Evolutionary conservation across 2,888 invertebrate genomes (phyloP), one percentile per base, ranked within the genome.

Genomic region (Drosophila recens): DNA sequence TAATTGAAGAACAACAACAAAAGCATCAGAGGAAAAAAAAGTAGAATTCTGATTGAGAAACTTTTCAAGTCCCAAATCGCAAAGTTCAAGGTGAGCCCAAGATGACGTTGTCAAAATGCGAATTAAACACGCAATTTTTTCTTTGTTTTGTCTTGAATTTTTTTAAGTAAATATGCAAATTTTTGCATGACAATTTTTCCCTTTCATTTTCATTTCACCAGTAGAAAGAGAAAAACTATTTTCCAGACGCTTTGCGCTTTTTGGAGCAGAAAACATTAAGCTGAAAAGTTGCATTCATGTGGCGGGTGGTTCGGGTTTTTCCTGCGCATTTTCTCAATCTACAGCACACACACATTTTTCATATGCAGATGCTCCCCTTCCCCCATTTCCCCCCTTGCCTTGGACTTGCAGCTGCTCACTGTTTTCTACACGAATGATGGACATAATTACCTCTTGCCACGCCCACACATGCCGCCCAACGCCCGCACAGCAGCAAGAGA

Each of bases 41-140:
- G 33, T 38, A 43, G 51, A 27, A 62, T 69, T 79, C 61, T 66
- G 83, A 71, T 69, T 76, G 65, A 67, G 38, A 46, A 56, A 65
- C 51, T 46, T 73, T 79, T 67, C 30, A 15, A 51, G 64, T 52
- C 38, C n/a, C 45, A 57, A 57, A 36, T 13, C 62, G 61, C 36
- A 80, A 89, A 90, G 90, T 90, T 91, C 91, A 90, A 90, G 91
- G 91, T 89, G 78, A 80, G 15, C 71, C 65, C 56, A 20, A 51
- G 70, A 53, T 67, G 70, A 82, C 67, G 79, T 45, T 40, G 46
- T 72, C 69, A 78, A 85, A 85, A 91, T 75, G 82, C 66, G 72
- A 79, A 70, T 84, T 89, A 82, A 79, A 66, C 91, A 90, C 87
- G 91, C 90, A 79, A 91, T 77, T 83, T 70, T 75, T 68, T n/a